Base-by-base conservation (phyloP, 2,888 invertebrate genomes). In the Koerneria pararmatus region DNA sequence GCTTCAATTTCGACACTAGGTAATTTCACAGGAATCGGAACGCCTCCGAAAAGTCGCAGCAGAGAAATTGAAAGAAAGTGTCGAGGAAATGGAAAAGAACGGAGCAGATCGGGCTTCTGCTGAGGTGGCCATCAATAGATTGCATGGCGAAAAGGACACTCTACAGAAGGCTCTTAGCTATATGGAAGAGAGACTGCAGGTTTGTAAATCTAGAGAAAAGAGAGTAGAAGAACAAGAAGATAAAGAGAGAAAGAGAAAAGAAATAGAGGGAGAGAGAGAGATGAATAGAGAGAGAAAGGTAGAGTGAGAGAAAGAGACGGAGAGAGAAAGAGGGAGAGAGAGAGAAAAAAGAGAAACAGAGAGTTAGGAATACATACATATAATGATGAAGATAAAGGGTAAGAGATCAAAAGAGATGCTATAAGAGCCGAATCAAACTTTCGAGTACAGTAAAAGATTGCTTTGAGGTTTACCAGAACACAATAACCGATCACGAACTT, bases 401-500 rank as follows among this genome's bases (percentile, higher is more conserved):
- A n/a, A n/a, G n/a, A n/a, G n/a, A n/a, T n/a, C n/a, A n/a, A n/a
- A n/a, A n/a, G n/a, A n/a, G n/a, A n/a, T n/a, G n/a, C n/a, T n/a
- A n/a, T n/a, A n/a, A n/a, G n/a, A n/a, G n/a, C n/a, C n/a, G n/a
- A n/a, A n/a, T n/a, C n/a, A n/a, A n/a, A n/a, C n/a, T n/a, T n/a
- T n/a, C n/a, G n/a, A n/a, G n/a, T n/a, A 19, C 22, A 1, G 0
- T 41, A 3, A 34, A 22, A n/a, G 15, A 37, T 15, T 19, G 6
- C 19, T 53, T 61, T 24, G 65, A 76, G 56, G 81, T 74, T 1
- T 78, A 80, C 56, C 78, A 76, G 27, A 78, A 81, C 66, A 73
- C 78, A 1, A 70, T 82, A 31, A 72, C 80, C 62, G 82, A 82
- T 37, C 69, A 80, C 69, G 72, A 75, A 57, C 65, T 82, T 59